phyloP scores from a whole-genome alignment of 2,888 invertebrate species.

The Pandemis corylana region DNA sequence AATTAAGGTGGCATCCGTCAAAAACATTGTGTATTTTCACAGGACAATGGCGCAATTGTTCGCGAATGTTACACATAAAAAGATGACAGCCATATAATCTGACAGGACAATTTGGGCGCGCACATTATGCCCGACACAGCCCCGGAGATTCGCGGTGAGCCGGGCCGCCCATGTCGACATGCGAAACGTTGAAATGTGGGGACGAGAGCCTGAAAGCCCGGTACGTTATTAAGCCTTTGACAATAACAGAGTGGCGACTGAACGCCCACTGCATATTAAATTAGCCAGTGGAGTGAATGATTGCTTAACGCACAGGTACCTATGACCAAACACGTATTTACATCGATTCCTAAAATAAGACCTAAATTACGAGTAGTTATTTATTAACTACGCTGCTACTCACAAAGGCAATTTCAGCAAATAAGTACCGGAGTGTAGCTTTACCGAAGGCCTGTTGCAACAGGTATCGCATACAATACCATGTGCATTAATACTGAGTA shows the following conservation, averaged over 20 bases:
- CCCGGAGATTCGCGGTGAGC: constrained; percentile 14
- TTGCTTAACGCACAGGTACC: not conserved
- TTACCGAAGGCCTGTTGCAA: not conserved
- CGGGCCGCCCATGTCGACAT: not conserved
- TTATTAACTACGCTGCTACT: not conserved
- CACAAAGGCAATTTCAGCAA: not conserved
- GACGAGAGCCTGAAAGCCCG: constrained; percentile 6
- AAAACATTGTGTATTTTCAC: constrained; percentile 3
- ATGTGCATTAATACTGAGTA: too few relatives aligned
- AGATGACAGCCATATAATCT: constrained; percentile 21
- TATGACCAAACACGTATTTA: not conserved
- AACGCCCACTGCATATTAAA: constrained; percentile 5
- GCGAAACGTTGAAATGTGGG: constrained; percentile 1
- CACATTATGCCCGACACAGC: not conserved
- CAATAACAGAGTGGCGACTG: constrained; percentile 9
- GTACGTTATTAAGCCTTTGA: constrained; percentile 7
- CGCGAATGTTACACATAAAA: constrained; percentile 12
- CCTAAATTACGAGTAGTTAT: not conserved
- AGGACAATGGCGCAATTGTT: constrained; percentile 11
- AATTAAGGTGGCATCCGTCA: not conserved
- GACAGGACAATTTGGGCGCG: constrained; percentile 13
- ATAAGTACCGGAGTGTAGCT: not conserved
- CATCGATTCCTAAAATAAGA: not conserved
- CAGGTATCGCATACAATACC: not conserved
- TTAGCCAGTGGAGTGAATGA: not conserved